phyloP scores from a whole-genome alignment of 2,888 invertebrate species.

The Charanyca ferruginea region DNA sequence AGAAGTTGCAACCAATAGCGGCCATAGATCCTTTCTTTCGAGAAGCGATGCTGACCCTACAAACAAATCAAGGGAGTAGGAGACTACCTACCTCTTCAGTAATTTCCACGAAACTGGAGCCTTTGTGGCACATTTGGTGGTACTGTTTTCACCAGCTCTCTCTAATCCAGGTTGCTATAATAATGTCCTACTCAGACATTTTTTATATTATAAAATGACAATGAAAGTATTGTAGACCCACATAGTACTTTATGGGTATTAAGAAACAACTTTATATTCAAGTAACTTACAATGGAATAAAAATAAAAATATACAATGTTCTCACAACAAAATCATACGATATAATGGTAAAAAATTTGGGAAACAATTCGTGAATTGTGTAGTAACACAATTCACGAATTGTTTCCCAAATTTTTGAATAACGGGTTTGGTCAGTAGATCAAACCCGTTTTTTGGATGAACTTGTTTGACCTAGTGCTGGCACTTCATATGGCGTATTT shows the following conservation, averaged over 20 bases:
- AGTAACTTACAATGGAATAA: slow-evolving; percentile 60
- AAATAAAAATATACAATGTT: slow-evolving; percentile 49
- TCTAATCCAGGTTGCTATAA: slow-evolving; percentile 40
- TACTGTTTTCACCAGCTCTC: slow-evolving; percentile 20
- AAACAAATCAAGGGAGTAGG: no score
- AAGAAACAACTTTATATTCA: slow-evolving; percentile 41
- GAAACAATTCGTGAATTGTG: not conserved
- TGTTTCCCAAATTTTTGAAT: slow-evolving; percentile 15
- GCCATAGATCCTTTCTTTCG: no score
- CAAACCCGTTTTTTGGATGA: slow-evolving; percentile 24
- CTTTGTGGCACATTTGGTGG: slow-evolving; percentile 19
- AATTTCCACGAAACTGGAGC: not conserved
- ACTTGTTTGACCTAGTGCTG: no score
- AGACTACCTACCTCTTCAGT: no score
- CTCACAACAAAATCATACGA: slow-evolving; percentile 52
- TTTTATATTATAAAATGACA: slow-evolving; percentile 23
- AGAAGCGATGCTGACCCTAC: no score
- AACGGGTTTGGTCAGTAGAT: no score
- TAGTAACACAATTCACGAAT: not conserved
- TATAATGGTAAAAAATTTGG: slow-evolving; percentile 15
- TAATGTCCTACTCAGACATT: slow-evolving; percentile 22
- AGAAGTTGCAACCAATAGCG: no score
- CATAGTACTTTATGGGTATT: no score
- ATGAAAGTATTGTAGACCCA: slow-evolving; percentile 27
- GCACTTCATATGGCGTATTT: no score